phyloP scores from a whole-genome alignment of 2,113 vertebrate species.

The Gallinago media region DNA sequence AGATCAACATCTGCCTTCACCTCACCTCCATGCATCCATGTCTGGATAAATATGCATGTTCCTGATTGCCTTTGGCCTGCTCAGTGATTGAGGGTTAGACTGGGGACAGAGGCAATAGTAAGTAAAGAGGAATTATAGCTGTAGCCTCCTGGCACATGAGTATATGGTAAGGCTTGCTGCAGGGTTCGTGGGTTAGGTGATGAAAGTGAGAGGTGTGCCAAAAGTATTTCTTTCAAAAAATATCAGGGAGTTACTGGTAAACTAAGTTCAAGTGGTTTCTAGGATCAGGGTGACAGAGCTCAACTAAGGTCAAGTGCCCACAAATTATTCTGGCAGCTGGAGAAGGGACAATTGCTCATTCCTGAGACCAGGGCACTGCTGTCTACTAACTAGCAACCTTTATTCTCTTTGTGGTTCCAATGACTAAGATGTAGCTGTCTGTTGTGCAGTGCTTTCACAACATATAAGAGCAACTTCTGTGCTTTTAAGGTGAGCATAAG shows the following conservation, averaged over 20 bases:
- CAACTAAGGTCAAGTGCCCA: neutral
- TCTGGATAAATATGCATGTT: neutral
- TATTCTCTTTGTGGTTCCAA: neutral
- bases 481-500: neutral
- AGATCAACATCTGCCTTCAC: neutral
- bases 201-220: neutral
- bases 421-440: neutral
- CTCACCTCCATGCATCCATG: neutral
- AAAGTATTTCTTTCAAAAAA: neutral
- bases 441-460: neutral
- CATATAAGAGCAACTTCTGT: neutral
- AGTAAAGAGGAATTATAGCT: neutral
- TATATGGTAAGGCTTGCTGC: neutral
- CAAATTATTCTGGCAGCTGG: neutral
- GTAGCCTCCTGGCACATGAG: neutral
- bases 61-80: neutral
- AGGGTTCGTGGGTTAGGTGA: neutral
- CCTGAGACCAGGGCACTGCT: neutral
- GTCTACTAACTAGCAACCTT: neutral
- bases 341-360: neutral
- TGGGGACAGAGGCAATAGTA: neutral
- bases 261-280: neutral
- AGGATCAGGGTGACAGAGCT: neutral
- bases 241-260: neutral
- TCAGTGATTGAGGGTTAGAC: neutral